Conservation (phyloP, 2,797 vertebrate species). For the Pantherophis vulpinus region DNA sequence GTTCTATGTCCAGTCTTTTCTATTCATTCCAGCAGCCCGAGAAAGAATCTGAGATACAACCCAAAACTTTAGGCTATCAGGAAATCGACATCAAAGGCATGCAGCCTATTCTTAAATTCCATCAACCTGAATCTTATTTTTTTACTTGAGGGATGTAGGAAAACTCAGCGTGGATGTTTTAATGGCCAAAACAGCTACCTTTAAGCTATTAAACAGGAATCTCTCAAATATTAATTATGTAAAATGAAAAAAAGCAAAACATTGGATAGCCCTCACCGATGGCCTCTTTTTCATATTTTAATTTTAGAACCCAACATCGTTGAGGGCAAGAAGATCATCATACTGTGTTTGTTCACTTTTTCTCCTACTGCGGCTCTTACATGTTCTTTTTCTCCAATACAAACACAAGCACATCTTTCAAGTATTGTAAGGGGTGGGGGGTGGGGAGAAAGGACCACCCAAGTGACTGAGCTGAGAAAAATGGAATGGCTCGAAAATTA, state of each 20-base stretch:
- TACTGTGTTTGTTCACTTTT: neutral
- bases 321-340: neutral
- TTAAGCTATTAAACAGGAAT: neutral
- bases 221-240: neutral
- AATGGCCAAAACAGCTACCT: neutral
- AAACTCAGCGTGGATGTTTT: neutral
- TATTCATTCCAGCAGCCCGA: neutral
- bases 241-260: neutral
- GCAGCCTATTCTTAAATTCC: neutral
- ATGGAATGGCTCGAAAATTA: slow-evolving; percentile 62
- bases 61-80: neutral
- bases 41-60: neutral
- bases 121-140: neutral
- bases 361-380: neutral
- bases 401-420: slow-evolving; percentile 6
- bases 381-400: neutral
- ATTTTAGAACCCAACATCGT: neutral
- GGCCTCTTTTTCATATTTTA: neutral
- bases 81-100: neutral
- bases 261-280: neutral
- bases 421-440: slow-evolving; percentile 55
- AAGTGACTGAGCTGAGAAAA: slow-evolving; percentile 49
- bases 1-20: neutral
- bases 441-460: slow-evolving; percentile 64
- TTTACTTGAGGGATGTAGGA: neutral